Percentiles rank a stretch among this genome's conserved stretches.
Conservation (phyloP, 2,113 vertebrate genomes). For the Archilochus colubris region DNA sequence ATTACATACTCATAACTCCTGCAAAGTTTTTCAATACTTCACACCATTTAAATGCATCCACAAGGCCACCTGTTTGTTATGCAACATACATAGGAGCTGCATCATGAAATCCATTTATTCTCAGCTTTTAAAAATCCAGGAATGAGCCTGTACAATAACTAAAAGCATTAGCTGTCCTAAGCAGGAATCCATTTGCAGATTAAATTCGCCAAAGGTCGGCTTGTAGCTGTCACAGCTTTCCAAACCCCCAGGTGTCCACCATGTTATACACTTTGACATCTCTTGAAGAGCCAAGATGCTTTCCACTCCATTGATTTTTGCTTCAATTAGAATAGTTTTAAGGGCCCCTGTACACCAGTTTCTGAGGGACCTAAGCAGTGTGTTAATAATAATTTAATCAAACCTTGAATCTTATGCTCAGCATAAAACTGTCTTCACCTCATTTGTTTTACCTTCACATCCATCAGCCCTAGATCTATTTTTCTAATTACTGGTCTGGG, state of each 20-base stretch:
- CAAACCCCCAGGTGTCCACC: constrained; percentile 44
- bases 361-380: constrained; percentile 46
- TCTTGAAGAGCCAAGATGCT: constrained; percentile 78
- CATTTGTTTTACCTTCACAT: constrained; percentile 43
- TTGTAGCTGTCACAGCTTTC: constrained; percentile 76
- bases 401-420: constrained; percentile 44
- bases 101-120: constrained; percentile 69
- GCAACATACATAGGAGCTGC: constrained; percentile 27
- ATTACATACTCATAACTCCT: constrained; percentile 45
- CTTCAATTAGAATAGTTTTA: constrained; percentile 82
- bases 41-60: constrained; percentile 40
- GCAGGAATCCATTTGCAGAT: constrained; percentile 87
- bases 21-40: constrained; percentile 41
- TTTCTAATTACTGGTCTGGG: constrained; percentile 45
- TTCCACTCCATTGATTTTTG: constrained; percentile 83
- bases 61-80: constrained; percentile 64
- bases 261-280: constrained; percentile 61
- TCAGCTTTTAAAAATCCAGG: constrained; percentile 67
- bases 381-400: constrained; percentile 71
- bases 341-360: constrained; percentile 57
- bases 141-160: constrained; percentile 60
- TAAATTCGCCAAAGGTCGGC: constrained; percentile 83
- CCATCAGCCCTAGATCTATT: constrained; percentile 35
- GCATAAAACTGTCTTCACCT: constrained; percentile 29
- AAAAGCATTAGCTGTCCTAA: constrained; percentile 85